These are phyloP conservation scores for Isurus oxyrinchus DNA, from an alignment of 2,113 vertebrate species.

Conservation along the genomic window DNA sequence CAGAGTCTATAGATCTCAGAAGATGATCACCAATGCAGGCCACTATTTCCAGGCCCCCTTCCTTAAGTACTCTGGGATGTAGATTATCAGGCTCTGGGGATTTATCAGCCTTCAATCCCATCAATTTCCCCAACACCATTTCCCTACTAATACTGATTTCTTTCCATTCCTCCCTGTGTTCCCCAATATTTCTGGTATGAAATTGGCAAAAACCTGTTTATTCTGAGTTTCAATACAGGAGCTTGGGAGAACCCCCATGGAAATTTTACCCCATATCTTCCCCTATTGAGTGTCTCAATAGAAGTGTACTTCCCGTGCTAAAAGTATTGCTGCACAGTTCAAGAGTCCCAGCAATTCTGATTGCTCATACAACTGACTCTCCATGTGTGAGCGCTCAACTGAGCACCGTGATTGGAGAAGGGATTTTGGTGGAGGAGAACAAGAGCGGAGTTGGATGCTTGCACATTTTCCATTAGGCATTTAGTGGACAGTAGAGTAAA, in stretches of 20 bases:
- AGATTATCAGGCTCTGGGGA: too few relatives aligned
- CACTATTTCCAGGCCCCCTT: too few relatives aligned
- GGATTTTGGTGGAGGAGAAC: not conserved
- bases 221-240: not conserved
- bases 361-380: not conserved
- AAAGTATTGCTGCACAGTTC: not conserved
- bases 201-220: not conserved
- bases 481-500: not conserved
- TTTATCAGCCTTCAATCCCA: too few relatives aligned
- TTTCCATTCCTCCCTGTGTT: too few relatives aligned
- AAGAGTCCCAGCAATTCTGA: not conserved
- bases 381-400: not conserved
- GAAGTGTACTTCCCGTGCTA: not conserved
- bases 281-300: not conserved
- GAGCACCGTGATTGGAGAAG: not conserved
- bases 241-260: not conserved
- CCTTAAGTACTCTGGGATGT: too few relatives aligned
- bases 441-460: not conserved
- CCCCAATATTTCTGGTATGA: not conserved
- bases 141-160: too few relatives aligned
- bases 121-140: too few relatives aligned
- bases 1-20: too few relatives aligned
- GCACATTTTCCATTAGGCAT: not conserved
- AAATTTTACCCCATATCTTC: not conserved
- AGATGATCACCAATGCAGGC: too few relatives aligned